Conservation (phyloP, 2,888 invertebrate species). For the Ametastegia equiseti region DNA sequence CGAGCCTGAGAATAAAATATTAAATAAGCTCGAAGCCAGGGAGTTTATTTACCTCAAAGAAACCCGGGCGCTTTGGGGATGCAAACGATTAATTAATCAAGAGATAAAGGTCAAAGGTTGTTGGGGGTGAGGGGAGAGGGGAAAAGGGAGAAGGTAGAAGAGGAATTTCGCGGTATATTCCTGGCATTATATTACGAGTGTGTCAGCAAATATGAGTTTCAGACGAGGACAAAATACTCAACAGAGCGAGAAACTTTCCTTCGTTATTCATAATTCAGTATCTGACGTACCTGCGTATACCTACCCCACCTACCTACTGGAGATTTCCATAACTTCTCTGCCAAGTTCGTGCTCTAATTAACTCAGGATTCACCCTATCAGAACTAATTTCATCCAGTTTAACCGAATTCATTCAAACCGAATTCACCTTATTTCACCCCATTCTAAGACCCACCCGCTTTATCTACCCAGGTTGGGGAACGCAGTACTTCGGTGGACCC, state of each 20-base stretch:
- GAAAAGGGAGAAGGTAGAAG: background rate
- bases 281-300: background rate
- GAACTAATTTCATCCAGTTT: slow-evolving; percentile 4
- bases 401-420: background rate
- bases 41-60: background rate
- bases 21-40: background rate
- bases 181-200: background rate
- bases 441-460: too few relatives aligned
- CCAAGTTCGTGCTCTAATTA: background rate
- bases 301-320: too few relatives aligned
- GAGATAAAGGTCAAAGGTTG: slow-evolving; percentile 10
- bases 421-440: background rate
- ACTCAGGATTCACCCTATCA: background rate
- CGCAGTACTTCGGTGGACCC: slow-evolving; percentile 85
- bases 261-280: slow-evolving; percentile 1
- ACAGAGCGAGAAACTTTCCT: background rate
- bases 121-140: background rate
- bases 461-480: slow-evolving; percentile 87
- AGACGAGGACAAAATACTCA: background rate
- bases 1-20: background rate
- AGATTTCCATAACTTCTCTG: background rate
- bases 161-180: background rate
- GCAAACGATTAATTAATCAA: slow-evolving; percentile 9
- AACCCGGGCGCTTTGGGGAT: background rate
- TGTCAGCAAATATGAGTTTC: background rate